These are phyloP conservation scores for Liopterus haemorrhoidalis DNA, from an alignment of 2,888 invertebrate species.

Conservation along the genomic window DNA sequence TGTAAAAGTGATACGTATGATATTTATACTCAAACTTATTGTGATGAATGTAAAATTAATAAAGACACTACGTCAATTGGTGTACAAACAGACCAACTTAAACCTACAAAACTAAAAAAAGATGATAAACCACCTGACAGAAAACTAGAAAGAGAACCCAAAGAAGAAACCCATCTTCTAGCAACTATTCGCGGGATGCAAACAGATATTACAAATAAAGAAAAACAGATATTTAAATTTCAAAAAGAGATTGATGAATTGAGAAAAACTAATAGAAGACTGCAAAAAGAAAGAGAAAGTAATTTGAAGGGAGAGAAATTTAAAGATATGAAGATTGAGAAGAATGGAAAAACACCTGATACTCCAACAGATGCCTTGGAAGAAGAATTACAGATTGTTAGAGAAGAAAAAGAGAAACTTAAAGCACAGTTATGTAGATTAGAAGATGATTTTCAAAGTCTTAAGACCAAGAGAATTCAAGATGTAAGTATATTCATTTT, in stretches of 20 bases:
- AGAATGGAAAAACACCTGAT: conserved; percentile 32
- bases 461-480: conserved; percentile 72
- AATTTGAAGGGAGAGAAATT: conserved; percentile 45
- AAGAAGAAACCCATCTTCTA: conserved; percentile 69
- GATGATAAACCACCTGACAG: conserved; percentile 33
- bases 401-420: conserved; percentile 58
- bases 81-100: conserved; percentile 37
- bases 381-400: conserved; percentile 48
- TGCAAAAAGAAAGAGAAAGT: conserved; percentile 72
- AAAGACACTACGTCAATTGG: conserved; percentile 39
- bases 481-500: conserved; percentile 70
- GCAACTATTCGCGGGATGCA: conserved; percentile 76
- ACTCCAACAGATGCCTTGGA: conserved; percentile 41
- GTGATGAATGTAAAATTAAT: conserved; percentile 38
- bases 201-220: conserved; percentile 66
- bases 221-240: conserved; percentile 63
- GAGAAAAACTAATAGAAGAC: conserved; percentile 65
- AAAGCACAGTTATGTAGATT: conserved; percentile 51
- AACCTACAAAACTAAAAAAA: conserved; percentile 25
- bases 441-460: conserved; percentile 67
- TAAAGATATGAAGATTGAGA: conserved; percentile 30
- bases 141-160: conserved; percentile 51
- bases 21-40: conserved; percentile 42
- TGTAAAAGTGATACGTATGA: conserved; percentile 45
- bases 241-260: conserved; percentile 72